These are phyloP conservation scores for Hydrochoerus hydrochaeris DNA, from an alignment of 2,113 vertebrate genomes.

Conservation along the genomic window DNA sequence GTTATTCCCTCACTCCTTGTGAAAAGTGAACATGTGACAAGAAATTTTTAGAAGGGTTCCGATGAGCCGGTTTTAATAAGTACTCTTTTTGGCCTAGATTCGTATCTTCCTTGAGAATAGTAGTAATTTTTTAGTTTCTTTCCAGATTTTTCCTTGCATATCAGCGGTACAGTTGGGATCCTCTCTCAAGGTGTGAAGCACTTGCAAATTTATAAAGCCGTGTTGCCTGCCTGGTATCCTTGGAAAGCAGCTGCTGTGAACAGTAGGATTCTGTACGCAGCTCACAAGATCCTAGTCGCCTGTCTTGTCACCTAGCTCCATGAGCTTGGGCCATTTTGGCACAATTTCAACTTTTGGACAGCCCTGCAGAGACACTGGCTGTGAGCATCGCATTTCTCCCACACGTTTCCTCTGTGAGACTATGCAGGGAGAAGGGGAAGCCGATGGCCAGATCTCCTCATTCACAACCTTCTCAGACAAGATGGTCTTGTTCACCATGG, in stretches of 20 bases:
- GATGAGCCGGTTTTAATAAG: slow-evolving; percentile 84
- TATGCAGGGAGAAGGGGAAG: slow-evolving; percentile 70
- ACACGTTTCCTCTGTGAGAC: slow-evolving; percentile 72
- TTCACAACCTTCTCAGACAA: slow-evolving; percentile 70
- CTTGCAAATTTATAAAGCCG: slow-evolving; percentile 83
- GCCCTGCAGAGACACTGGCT: slow-evolving; percentile 45
- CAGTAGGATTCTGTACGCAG: slow-evolving; percentile 77
- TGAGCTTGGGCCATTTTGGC: slow-evolving; percentile 70
- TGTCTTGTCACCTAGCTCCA: slow-evolving; percentile 76
- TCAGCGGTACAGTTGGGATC: slow-evolving; percentile 82
- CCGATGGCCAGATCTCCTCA: slow-evolving; percentile 68
- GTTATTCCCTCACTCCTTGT: slow-evolving; percentile 69
- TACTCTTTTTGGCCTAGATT: slow-evolving; percentile 87
- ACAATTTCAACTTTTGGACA: slow-evolving; percentile 67
- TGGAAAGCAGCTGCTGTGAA: slow-evolving; percentile 80
- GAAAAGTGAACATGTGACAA: slow-evolving; percentile 79
- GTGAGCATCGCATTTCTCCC: slow-evolving; percentile 66
- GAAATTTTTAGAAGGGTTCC: slow-evolving; percentile 80
- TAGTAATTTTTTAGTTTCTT: slow-evolving; percentile 87
- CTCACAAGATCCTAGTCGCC: slow-evolving; percentile 73
- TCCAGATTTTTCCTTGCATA: slow-evolving; percentile 78
- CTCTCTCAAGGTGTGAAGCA: slow-evolving; percentile 85
- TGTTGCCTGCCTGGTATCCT: slow-evolving; percentile 79
- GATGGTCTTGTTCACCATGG: slow-evolving; percentile 49
- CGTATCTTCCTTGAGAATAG: slow-evolving; percentile 89